Base-by-base conservation (phyloP, 2,797 vertebrate species). In the Hipposideros larvatus region DNA sequence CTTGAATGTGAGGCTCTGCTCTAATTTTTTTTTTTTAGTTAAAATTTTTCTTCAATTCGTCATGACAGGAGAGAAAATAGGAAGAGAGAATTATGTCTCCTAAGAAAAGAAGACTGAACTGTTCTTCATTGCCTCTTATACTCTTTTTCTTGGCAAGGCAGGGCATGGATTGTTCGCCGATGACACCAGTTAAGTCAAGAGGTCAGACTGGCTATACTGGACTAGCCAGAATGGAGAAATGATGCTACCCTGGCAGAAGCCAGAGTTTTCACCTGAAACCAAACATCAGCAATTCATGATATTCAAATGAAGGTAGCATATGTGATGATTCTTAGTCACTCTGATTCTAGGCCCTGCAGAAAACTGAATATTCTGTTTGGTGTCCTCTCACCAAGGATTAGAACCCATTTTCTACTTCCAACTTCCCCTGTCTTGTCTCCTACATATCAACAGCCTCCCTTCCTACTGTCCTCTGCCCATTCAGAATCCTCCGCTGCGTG, bases 11-110 rank as follows among this genome's bases (percentile, higher is more conserved):
- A 91, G 53, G 37, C 68, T 91, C 55, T 89, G 51, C 19, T 73
- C 1, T 55, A 18, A 55, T 18, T 57, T 86, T 73, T 84, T 43
- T 51, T 51, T 51, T 79, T 68, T n/a, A 41, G 82, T 71, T 61
- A 80, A 92, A 82, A 11, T 2, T 48, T 82, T 79, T 51, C 87
- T 89, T 59, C 66, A 70, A 65, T 95, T 53, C 70, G 88, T 87
- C 63, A 86, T 51, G 41, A 93, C 21, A 93, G 34, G 28, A 89
- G 34, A 87, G 43, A 74, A 95, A 89, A 18, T 75, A 2, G 18
- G 48, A 80, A 85, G 77, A 87, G 31, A 74, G 4, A 65, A 90
- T 51, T 68, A 31, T n/a, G 37, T 79, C 55, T 71, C 7, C 37
- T 53, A 79, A 92, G 59, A 89, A 66, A 79, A 65, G 37, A 74